phyloP scores from a whole-genome alignment of 2,888 invertebrate species.

The Seladonia tumulorum region DNA sequence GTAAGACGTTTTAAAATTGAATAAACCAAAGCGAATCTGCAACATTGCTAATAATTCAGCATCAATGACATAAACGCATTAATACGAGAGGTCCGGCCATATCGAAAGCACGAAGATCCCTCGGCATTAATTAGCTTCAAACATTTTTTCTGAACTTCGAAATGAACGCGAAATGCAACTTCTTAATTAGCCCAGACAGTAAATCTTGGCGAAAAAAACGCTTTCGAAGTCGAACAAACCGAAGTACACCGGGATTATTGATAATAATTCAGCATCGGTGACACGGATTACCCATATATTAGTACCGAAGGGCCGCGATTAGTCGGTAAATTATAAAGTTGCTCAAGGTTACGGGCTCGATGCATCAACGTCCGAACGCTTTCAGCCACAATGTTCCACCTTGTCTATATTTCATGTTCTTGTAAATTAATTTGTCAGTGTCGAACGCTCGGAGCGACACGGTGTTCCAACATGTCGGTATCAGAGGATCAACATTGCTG shows the following conservation, averaged over 20 bases:
- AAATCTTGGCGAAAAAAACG: not conserved
- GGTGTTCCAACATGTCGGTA: not conserved
- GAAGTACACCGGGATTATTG: not conserved
- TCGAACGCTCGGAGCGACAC: not conserved
- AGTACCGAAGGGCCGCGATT: not conserved
- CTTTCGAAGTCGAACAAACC: not conserved
- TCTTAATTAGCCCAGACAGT: not conserved
- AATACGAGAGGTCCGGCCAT: not conserved
- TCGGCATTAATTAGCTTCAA: not conserved
- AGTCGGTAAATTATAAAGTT: conserved; percentile 1
- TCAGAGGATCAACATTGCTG: not conserved
- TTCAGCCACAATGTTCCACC: not conserved
- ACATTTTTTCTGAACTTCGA: not conserved
- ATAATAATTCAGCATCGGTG: conserved; percentile 6
- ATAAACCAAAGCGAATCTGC: not conserved
- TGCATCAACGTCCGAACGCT: not conserved
- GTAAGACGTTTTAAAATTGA: not conserved
- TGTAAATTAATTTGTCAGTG: conserved; percentile 24
- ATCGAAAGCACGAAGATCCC: not conserved
- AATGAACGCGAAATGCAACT: not conserved
- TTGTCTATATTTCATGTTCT: not conserved
- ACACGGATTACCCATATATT: not conserved
- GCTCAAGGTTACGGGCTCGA: not conserved
- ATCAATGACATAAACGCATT: not conserved
- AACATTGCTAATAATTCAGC: not conserved